Base-by-base conservation (phyloP, 2,888 invertebrate genomes). In the Sabellastarte sp. region DNA sequence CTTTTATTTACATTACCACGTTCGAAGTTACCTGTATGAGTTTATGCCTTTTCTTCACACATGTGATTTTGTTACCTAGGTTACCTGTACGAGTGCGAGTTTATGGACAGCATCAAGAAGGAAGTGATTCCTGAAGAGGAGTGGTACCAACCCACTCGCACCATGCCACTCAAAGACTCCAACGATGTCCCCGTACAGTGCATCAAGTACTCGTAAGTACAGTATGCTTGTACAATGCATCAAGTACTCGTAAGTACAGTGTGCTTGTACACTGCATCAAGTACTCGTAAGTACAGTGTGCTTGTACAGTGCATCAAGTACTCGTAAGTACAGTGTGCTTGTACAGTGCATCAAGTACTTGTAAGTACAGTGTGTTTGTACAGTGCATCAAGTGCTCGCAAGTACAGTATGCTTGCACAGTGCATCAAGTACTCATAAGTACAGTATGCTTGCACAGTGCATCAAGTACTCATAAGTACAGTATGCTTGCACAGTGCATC, bases 21-120 rank as follows among this genome's bases (percentile, higher is more conserved):
- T n/a, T n/a, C n/a, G n/a, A n/a, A n/a, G n/a, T 30, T 53, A 53
- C 26, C 2, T 66, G 10, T 66, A 80, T 80, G 80, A 78, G 58
- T 53, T 26, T 2, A n/a, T n/a, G n/a, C n/a, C n/a, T n/a, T n/a
- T n/a, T n/a, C n/a, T n/a, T n/a, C n/a, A n/a, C n/a, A n/a, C n/a
- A n/a, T n/a, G 53, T 2, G 81, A 73, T 2, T 83, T 80, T n/a
- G n/a, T 75, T 82, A 82, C 74, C 77, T 82, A 57, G 83, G 84
- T 2, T 84, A 83, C 67, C 68, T 84, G 65, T 84, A 84, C 64
- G 77, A 83, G 66, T 79, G 81, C 70, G 73, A 77, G 61, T 83
- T 84, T 64, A 60, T 66, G 32, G 68, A 69, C 15, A 77, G 78
- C 1, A 72, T 70, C 3, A 76, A 77, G 63, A 75, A 74, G 57